Conservation (phyloP, 2,888 invertebrate genomes). For the Harpalus rufipes region DNA sequence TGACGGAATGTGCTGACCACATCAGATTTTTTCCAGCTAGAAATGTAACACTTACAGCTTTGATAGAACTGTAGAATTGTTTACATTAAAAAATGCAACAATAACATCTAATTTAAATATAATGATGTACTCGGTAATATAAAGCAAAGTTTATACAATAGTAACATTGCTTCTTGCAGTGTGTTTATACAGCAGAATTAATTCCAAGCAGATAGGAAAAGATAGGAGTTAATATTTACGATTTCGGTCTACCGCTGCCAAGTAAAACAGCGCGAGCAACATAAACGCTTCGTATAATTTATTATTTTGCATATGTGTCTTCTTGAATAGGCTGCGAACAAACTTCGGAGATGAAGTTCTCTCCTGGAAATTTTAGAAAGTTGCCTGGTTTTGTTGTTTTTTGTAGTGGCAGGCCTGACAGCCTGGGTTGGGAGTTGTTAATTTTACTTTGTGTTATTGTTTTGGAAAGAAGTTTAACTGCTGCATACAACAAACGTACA, state of each 20-base stretch:
- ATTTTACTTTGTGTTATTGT: constrained; percentile 1
- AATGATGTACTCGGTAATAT: neutral
- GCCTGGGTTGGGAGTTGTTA: neutral
- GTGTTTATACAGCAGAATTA: neutral
- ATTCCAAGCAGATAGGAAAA: neutral
- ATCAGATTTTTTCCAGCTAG: too few species aligned
- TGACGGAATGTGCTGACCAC: too few species aligned
- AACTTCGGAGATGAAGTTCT: constrained; percentile 23
- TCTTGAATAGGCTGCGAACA: constrained; percentile 22
- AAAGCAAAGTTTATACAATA: neutral
- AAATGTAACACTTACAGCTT: neutral
- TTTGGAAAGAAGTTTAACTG: neutral
- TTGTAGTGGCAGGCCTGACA: constrained; percentile 34
- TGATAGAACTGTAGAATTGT: neutral
- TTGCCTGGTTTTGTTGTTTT: constrained; percentile 34
- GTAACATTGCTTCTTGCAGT: neutral
- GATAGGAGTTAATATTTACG: neutral
- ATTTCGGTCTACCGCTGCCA: neutral
- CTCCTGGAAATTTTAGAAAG: constrained; percentile 34
- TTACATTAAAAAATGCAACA: neutral
- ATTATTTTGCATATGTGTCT: constrained; percentile 29
- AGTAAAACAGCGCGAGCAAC: neutral
- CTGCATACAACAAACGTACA: neutral
- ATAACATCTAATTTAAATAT: neutral
- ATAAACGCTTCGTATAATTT: neutral